A percentile compares a stretch with the other conserved stretches of the same genome.
Evolutionary conservation across 2,113 vertebrate genomes (phyloP).

Genomic region (Ranitomeya variabilis): DNA sequence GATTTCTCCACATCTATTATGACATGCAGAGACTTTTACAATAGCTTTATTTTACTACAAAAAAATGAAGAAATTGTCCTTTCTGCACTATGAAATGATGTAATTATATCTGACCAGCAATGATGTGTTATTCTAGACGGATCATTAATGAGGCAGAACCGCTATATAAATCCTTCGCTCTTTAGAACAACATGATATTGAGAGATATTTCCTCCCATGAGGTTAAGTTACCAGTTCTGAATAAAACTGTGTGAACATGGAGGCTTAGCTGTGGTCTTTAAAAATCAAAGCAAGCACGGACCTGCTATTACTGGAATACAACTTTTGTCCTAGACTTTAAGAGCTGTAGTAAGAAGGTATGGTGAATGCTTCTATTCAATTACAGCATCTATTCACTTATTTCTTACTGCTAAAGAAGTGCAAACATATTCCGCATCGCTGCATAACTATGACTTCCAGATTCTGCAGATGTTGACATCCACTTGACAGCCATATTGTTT

Average conservation of each 20-base stretch:
- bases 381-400: not conserved
- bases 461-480: not conserved
- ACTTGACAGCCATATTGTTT: not conserved
- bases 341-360: not conserved
- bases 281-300: not conserved
- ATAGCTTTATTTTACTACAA: not conserved
- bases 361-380: not conserved
- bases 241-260: not conserved
- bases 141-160: slow-evolving; percentile 6
- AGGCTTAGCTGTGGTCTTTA: not conserved
- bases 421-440: not conserved
- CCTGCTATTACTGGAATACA: not conserved
- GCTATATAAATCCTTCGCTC: not conserved
- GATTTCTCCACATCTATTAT: not conserved
- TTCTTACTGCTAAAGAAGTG: not conserved
- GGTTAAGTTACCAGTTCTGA: not conserved
- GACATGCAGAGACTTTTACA: not conserved
- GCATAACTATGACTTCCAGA: not conserved
- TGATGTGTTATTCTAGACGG: slow-evolving; percentile 12
- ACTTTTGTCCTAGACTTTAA: not conserved
- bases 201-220: not conserved
- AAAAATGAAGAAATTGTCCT: not conserved
- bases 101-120: not conserved
- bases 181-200: not conserved
- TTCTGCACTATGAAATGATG: not conserved